Evolutionary conservation across 2,113 vertebrate species (phyloP).

Genomic region (Hydrolagus affinis): DNA sequence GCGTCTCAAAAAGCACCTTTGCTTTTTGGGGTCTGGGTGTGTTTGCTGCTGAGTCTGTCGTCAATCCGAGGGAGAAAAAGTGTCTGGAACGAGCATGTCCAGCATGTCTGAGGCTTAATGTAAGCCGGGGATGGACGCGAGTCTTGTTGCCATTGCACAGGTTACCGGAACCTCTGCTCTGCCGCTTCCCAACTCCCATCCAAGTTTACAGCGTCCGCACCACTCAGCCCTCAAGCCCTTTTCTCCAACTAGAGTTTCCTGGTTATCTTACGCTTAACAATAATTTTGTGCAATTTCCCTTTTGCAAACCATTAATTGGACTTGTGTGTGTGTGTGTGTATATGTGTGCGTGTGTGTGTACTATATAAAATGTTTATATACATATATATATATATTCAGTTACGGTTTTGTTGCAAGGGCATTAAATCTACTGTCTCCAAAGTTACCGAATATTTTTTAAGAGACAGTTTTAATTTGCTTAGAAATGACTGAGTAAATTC

Average conservation of each 20-base stretch:
- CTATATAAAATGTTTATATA: too few relatives aligned
- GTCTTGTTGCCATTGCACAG: not conserved
- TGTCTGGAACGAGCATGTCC: not conserved
- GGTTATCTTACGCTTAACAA: not conserved
- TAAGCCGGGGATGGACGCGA: not conserved
- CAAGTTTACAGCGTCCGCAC: not conserved
- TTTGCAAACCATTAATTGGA: not conserved
- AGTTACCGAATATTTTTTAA: not conserved
- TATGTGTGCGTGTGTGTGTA: not conserved
- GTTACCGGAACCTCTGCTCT: too few relatives aligned
- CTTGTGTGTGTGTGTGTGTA: not conserved
- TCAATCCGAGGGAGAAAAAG: not conserved
- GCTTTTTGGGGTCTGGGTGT: not conserved
- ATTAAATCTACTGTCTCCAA: not conserved
- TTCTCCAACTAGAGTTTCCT: not conserved
- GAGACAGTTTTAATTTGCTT: not conserved
- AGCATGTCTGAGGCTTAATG: not conserved
- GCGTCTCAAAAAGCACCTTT: too few relatives aligned
- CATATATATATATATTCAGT: too few relatives aligned
- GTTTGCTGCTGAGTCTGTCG: not conserved
- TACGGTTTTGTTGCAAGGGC: too few relatives aligned
- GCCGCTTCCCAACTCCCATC: not conserved
- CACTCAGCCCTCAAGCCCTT: not conserved
- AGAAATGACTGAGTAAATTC: too few relatives aligned
- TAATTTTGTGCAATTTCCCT: not conserved